Evolutionary conservation across 1,140 invertebrate genomes (phyloP), one percentile per base, ranked within the genome.

Genomic region (Cyrtorhinus lividipennis): DNA sequence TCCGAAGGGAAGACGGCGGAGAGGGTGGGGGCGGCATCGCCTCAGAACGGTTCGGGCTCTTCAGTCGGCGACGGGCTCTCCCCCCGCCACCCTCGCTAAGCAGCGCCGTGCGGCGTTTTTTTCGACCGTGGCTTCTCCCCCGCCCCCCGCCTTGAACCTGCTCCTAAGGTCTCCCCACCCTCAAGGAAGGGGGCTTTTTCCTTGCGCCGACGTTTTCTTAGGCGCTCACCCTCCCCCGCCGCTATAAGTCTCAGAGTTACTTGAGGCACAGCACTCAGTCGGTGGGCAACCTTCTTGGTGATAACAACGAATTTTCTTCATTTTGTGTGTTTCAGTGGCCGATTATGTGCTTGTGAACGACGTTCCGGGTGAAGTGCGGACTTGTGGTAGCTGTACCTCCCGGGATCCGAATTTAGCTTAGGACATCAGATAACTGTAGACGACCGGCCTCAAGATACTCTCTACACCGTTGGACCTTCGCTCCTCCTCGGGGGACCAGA

Each of bases 401-500:
- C 18, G 44, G 45, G 38, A 46, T 13, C 53, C 18, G 24, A 25
- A 53, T 46, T 18, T 23, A 44, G 30, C 30, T 44, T 27, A 53
- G 59, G 26, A 44, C n/a, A 5, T 5, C 38, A 48, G 20, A n/a
- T n/a, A n/a, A n/a, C n/a, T n/a, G n/a, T n/a, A n/a, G n/a, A n/a
- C n/a, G n/a, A 30, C 22, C 65, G 62, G 62, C 60, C 26, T 66
- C 66, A 69, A 61, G 65, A 69, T 67, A 65, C 66, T 68, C 66
- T 70, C 69, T 58, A 67, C 65, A 64, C 67, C 70, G 64, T 64
- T 71, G 61, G 70, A 71, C 66, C 65, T 71, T 23, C 63, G 69
- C 64, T 64, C 68, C 63, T 68, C 69, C 18, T 64, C 66, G 58
- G 67, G 67, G 66, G 65, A 64, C 57, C 61, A 61, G 64, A 62